A percentile compares a stretch with the other conserved stretches of the same genome.
Conservation (phyloP, 2,797 vertebrate species). For the Mus spretus region DNA sequence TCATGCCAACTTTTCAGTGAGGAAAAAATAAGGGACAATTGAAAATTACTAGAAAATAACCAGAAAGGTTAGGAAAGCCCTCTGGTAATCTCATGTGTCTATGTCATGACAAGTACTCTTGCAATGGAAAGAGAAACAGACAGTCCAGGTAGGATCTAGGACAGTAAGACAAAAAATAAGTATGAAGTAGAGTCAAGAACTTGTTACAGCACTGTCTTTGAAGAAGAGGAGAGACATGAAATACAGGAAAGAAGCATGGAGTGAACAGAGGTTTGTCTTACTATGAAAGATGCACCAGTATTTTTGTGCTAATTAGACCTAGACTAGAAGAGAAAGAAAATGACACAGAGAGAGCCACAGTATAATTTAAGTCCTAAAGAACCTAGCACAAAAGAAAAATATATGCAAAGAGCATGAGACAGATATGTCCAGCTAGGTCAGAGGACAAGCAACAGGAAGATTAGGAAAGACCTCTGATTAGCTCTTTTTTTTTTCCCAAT, state of each 20-base stretch:
- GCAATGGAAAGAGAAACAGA: neutral
- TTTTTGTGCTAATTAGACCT: neutral
- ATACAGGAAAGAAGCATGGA: neutral
- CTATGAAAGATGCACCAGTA: neutral
- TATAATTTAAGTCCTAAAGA: neutral
- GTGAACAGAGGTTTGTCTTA: neutral
- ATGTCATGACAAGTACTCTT: neutral
- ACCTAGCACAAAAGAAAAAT: neutral
- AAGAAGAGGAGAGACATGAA: neutral
- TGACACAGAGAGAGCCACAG: neutral
- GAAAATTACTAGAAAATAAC: neutral
- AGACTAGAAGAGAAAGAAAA: neutral
- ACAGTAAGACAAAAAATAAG: neutral
- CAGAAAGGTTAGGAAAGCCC: neutral
- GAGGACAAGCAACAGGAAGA: neutral
- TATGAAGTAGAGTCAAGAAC: neutral
- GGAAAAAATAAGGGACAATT: neutral
- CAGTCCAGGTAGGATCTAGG: neutral
- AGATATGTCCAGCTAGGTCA: neutral
- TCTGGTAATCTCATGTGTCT: neutral
- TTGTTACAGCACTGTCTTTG: slow-evolving; percentile 7
- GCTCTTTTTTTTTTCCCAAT: neutral
- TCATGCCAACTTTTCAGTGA: neutral
- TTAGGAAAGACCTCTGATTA: neutral
- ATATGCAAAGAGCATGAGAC: neutral